These are phyloP conservation scores for Trichogramma evanescens DNA, from an alignment of 2,888 invertebrate species.

Conservation along the genomic window DNA sequence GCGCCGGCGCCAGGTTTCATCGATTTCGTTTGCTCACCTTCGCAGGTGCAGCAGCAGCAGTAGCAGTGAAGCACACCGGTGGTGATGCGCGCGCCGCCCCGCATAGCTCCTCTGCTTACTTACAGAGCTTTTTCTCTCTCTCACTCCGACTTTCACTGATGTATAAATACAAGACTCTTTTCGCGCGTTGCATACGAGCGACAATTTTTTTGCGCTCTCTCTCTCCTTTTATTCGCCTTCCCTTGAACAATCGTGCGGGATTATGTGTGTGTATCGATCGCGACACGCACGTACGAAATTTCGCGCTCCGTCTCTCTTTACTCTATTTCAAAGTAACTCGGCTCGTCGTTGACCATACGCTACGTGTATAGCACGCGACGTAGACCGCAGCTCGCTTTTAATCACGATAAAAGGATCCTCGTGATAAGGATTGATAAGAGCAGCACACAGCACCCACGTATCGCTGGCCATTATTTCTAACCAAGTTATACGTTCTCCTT, in stretches of 20 bases:
- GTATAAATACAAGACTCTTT: no score
- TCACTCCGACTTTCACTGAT: no score
- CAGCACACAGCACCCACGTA: neutral
- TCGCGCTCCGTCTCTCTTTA: neutral
- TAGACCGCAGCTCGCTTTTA: neutral
- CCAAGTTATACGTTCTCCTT: neutral
- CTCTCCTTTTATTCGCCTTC: no score
- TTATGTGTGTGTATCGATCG: neutral
- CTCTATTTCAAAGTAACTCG: conserved; percentile 7
- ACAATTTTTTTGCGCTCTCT: no score
- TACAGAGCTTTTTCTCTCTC: no score
- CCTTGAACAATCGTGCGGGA: no score
- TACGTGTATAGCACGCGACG: neutral
- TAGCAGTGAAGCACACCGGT: neutral
- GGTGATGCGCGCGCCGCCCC: neutral
- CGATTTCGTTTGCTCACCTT: neutral
- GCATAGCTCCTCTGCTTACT: neutral
- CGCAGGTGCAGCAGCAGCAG: neutral
- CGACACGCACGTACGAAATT: neutral
- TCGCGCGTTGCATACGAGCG: no score
- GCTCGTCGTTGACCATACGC: conserved; percentile 11
- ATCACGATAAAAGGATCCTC: neutral
- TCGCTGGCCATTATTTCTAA: neutral
- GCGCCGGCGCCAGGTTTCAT: neutral
- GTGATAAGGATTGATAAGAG: neutral